Conservation (phyloP, 2,888 invertebrate genomes). For the Heliconius ethilla region DNA sequence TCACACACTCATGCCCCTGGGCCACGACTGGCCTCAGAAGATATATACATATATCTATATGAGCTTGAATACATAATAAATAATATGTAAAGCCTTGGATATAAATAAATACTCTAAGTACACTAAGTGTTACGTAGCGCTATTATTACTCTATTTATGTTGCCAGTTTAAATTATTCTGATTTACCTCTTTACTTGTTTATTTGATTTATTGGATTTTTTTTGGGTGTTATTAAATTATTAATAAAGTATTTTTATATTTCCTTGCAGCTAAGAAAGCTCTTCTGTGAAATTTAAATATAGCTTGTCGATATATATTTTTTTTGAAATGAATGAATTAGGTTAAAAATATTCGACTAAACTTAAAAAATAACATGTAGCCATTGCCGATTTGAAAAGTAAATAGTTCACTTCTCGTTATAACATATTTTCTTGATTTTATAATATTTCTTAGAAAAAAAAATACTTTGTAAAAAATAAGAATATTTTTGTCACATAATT, state of each 20-base stretch:
- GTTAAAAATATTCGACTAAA: too few species aligned
- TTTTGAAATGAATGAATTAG: too few species aligned
- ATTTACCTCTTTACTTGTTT: neutral
- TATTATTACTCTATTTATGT: conserved; percentile 22
- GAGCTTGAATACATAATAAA: neutral
- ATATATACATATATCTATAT: conserved; percentile 21
- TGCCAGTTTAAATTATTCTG: conserved; percentile 5
- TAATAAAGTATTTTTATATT: neutral
- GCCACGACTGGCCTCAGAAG: too few species aligned
- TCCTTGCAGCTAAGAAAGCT: neutral
- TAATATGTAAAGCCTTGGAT: conserved; percentile 55
- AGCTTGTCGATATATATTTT: too few species aligned
- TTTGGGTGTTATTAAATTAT: neutral
- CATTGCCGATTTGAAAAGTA: too few species aligned
- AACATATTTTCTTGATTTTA: neutral
- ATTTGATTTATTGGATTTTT: neutral
- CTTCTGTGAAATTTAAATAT: neutral
- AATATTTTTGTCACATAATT: neutral
- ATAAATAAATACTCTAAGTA: conserved; percentile 47
- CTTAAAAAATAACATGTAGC: neutral
- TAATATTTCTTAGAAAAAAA: neutral
- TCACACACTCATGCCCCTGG: too few species aligned
- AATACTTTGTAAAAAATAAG: too few species aligned
- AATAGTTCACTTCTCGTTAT: too few species aligned
- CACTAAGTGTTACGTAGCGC: conserved; percentile 39